phyloP scores from a whole-genome alignment of 2,113 vertebrate species.

The Syngnathus scovelli region DNA sequence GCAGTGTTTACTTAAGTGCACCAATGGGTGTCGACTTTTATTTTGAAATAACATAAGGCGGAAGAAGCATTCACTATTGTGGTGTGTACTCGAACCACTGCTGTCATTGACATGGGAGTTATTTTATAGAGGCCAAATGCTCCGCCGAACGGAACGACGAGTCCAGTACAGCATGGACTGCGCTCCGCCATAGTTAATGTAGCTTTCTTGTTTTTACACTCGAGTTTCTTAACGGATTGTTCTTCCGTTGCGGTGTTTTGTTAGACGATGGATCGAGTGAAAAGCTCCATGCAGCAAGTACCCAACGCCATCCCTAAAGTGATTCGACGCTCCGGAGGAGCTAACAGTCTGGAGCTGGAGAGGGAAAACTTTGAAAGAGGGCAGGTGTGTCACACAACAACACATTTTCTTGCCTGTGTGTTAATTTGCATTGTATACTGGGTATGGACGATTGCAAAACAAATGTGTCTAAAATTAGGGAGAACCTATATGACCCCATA shows the following conservation, averaged over 20 bases:
- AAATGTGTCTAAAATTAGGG: background rate
- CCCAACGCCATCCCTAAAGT: slow-evolving; percentile 85
- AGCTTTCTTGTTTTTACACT: slow-evolving; percentile 1
- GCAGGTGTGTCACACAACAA: slow-evolving; percentile 68
- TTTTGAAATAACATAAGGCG: slow-evolving; percentile 27
- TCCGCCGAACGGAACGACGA: slow-evolving; percentile 40
- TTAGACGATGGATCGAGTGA: slow-evolving; percentile 79
- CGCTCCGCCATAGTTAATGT: slow-evolving; percentile 39
- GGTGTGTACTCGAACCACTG: background rate
- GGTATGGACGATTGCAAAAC: background rate
- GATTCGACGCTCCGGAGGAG: slow-evolving; percentile 75
- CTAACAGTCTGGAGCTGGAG: slow-evolving; percentile 78
- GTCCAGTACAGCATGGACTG: slow-evolving; percentile 45
- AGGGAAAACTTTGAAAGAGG: slow-evolving; percentile 83
- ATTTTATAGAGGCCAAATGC: slow-evolving; percentile 45
- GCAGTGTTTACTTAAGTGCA: too few species aligned
- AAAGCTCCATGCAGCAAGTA: slow-evolving; percentile 86
- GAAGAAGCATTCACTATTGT: background rate
- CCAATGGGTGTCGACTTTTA: slow-evolving; percentile 12
- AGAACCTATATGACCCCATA: background rate
- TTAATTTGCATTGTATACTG: background rate
- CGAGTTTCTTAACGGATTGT: background rate
- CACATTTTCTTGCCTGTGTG: background rate
- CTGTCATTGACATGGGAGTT: slow-evolving; percentile 59
- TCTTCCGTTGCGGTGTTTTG: background rate